These are phyloP conservation scores for Ailuropoda melanoleuca DNA, from an alignment of 2,113 vertebrate genomes.

Conservation along the genomic window DNA sequence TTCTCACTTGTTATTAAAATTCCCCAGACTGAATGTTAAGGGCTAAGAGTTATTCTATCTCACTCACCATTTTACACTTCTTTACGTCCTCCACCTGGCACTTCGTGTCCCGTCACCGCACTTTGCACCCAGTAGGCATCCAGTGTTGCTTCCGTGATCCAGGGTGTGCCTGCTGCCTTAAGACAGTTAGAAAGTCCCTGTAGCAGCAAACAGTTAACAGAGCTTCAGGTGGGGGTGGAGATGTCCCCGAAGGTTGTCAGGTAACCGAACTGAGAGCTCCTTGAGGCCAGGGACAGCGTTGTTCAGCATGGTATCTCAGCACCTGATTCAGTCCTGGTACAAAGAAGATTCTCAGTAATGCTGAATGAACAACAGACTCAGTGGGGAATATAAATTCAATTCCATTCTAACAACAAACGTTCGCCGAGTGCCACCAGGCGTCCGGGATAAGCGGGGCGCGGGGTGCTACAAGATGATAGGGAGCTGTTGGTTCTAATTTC, in stretches of 20 bases:
- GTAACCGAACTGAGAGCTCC: background rate
- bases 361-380: background rate
- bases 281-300: background rate
- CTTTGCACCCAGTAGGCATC: background rate
- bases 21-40: background rate
- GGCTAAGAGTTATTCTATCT: background rate
- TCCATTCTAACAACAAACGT: background rate
- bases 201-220: background rate
- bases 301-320: background rate
- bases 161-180: background rate
- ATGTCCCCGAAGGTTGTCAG: background rate
- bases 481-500: background rate
- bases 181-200: background rate
- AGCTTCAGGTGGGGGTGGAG: background rate
- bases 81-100: background rate
- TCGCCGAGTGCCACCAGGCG: background rate
- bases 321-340: background rate
- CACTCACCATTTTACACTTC: background rate
- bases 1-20: background rate
- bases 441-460: background rate
- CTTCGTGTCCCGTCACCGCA: background rate
- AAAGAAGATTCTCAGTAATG: background rate
- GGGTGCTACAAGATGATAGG: background rate
- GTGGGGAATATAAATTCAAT: background rate
- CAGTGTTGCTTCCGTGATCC: background rate